These are phyloP conservation scores for Menura novaehollandiae DNA, from an alignment of 2,113 vertebrate genomes.

Conservation along the genomic window DNA sequence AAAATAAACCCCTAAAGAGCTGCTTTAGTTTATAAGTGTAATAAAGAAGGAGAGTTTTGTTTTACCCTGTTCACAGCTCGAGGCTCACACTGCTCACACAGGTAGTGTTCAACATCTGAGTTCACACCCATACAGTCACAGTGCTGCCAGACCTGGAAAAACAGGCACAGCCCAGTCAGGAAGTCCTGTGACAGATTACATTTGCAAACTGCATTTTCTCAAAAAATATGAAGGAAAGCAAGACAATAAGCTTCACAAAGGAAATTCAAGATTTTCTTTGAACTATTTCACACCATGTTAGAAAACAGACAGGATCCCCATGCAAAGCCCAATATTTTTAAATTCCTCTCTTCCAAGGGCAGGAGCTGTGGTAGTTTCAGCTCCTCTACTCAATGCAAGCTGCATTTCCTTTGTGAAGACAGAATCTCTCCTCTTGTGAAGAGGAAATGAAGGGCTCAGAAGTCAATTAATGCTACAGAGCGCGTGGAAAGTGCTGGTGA, in stretches of 20 bases:
- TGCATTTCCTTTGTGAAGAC: background rate
- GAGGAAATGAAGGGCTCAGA: background rate
- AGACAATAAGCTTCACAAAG: background rate
- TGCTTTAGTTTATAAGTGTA: background rate
- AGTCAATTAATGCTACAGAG: rapidly evolving
- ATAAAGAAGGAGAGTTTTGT: background rate
- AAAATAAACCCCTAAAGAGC: background rate
- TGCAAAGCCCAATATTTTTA: rapidly evolving
- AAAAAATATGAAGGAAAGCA: background rate
- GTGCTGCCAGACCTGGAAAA: slow-evolving; percentile 93
- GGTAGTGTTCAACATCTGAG: slow-evolving; percentile 92
- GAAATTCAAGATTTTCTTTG: background rate
- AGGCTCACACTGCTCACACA: slow-evolving; percentile 95
- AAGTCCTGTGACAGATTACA: background rate
- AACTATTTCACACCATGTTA: background rate
- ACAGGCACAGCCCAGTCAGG: background rate
- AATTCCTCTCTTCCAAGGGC: too few relatives aligned
- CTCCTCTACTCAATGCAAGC: background rate
- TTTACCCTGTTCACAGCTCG: slow-evolving; percentile 87
- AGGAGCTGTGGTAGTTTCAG: background rate
- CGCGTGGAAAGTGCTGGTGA: rapidly evolving
- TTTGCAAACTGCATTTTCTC: background rate
- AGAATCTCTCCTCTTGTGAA: background rate
- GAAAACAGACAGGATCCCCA: background rate
- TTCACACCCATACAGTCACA: slow-evolving; percentile 97